These are phyloP conservation scores for Gavialis gangeticus DNA, from an alignment of 2,113 vertebrate species.

Conservation along the genomic window DNA sequence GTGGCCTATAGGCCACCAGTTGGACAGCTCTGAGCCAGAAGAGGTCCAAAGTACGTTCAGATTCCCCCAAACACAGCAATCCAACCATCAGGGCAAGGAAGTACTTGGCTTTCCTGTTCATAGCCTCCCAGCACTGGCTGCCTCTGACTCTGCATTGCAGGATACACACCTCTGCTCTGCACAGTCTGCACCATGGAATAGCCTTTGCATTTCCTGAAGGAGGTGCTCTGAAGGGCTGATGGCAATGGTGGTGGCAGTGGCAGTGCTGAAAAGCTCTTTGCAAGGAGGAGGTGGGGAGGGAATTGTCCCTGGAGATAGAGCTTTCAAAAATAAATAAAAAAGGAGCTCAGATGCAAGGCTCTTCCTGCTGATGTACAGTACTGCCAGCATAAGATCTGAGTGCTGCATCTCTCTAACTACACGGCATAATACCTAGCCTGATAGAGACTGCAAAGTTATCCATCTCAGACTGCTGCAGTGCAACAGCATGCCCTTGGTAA, in stretches of 20 bases:
- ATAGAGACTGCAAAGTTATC: background rate
- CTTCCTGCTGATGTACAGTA: background rate
- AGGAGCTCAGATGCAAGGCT: background rate
- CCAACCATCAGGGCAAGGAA: background rate
- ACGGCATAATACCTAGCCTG: background rate
- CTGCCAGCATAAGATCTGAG: background rate
- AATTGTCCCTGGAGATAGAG: background rate
- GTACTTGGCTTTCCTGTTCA: background rate
- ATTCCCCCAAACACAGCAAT: background rate
- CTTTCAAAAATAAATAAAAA: background rate
- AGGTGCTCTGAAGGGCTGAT: no score
- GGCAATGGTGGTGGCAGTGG: background rate
- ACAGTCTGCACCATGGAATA: background rate
- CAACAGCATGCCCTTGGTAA: background rate
- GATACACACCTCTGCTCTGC: background rate
- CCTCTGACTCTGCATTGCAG: no score
- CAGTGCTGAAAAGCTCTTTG: background rate
- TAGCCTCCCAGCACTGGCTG: background rate
- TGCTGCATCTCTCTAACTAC: background rate
- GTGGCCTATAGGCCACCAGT: no score
- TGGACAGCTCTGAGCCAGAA: background rate
- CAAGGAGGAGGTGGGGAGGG: background rate
- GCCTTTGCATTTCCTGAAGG: background rate
- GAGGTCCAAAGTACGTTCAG: background rate
- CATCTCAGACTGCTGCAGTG: background rate